Percentiles rank a stretch among this genome's conserved stretches.
phyloP scores from a whole-genome alignment of 2,888 invertebrate genomes.

The Ectemnius cavifrons region DNA sequence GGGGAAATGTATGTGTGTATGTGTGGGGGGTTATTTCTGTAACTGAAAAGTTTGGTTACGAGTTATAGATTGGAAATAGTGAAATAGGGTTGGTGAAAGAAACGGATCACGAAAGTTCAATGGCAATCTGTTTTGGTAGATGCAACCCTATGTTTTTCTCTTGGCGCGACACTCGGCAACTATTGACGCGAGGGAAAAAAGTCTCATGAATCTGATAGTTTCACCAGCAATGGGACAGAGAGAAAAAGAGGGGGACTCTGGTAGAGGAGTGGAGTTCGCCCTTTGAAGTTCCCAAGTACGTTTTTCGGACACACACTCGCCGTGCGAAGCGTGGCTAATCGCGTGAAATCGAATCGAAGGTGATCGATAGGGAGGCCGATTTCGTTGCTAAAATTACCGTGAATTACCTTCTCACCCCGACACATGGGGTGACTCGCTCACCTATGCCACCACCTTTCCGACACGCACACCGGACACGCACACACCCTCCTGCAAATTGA shows the following conservation, averaged over 20 bases:
- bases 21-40: no score
- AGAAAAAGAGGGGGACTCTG: constrained; percentile 27
- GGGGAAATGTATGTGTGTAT: no score
- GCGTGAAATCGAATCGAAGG: constrained; percentile 67
- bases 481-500: constrained; percentile 62
- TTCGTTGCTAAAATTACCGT: constrained; percentile 48
- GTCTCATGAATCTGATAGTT: constrained; percentile 64
- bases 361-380: constrained; percentile 65
- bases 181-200: constrained; percentile 36
- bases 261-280: neutral
- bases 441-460: neutral
- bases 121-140: neutral
- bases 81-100: neutral
- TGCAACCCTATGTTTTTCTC: no score
- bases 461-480: constrained; percentile 24
- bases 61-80: neutral
- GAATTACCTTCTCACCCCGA: constrained; percentile 46
- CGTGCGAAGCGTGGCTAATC: constrained; percentile 61
- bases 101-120: neutral
- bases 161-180: no score
- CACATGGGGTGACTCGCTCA: constrained; percentile 18
- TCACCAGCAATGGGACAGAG: constrained; percentile 20
- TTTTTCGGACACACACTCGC: constrained; percentile 11
- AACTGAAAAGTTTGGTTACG: no score
- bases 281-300: constrained; percentile 13